Evolutionary conservation across 1,140 invertebrate species (phyloP).

Genomic region (Saccostrea cuccullata): DNA sequence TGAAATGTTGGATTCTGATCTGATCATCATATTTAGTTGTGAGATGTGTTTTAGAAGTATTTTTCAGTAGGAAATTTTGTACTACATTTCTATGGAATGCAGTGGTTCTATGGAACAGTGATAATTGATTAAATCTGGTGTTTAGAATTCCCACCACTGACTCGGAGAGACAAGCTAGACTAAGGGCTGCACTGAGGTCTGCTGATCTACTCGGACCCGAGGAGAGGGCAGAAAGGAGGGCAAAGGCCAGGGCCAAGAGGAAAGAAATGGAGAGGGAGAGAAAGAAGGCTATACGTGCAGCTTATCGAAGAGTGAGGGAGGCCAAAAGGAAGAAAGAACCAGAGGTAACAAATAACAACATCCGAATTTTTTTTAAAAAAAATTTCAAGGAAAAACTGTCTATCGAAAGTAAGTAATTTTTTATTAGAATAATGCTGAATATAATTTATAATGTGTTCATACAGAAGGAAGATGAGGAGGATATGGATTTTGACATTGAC

Average conservation of each 20-base stretch:
- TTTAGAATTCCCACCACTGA: conserved; percentile 62
- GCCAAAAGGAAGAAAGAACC: conserved; percentile 66
- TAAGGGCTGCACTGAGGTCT: conserved; percentile 59
- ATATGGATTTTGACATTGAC: conserved; percentile 58
- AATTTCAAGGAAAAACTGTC: too few species aligned
- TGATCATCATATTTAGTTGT: too few species aligned
- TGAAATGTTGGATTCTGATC: not conserved
- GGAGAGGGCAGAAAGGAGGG: conserved; percentile 64
- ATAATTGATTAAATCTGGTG: not conserved
- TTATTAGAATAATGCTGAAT: too few species aligned
- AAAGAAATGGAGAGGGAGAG: conserved; percentile 75
- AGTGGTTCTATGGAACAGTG: not conserved
- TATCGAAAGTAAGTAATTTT: too few species aligned
- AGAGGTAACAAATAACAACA: conserved; percentile 37
- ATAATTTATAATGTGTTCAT: not conserved
- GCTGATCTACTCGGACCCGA: conserved; percentile 70
- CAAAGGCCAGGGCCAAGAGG: conserved; percentile 61
- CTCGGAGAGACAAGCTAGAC: conserved; percentile 64
- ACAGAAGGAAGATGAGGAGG: conserved; percentile 61
- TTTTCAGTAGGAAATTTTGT: too few species aligned
- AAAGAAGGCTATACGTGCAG: conserved; percentile 72
- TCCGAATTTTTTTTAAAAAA: too few species aligned
- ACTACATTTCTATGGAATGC: too few species aligned
- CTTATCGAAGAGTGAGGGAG: conserved; percentile 70
- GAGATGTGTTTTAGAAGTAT: too few species aligned